Evolutionary conservation across 53 echinoderm and acorn worm species (phyloP).

Genomic region (Astropecten irregularis): DNA sequence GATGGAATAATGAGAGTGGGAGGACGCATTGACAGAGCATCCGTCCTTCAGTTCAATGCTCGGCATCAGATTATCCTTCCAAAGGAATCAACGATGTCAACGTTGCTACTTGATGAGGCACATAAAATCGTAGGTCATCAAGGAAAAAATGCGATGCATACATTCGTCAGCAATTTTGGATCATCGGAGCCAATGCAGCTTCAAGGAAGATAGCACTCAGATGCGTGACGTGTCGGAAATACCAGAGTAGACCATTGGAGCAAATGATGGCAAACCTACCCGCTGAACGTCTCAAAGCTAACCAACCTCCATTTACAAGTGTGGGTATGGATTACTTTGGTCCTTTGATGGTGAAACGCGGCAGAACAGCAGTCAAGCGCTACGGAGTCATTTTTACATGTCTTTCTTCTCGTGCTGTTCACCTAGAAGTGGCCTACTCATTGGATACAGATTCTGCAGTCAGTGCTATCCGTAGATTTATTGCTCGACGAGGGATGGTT

Average conservation of each 20-base stretch:
- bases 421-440: background rate
- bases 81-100: background rate
- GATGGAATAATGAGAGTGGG: constrained; percentile 45
- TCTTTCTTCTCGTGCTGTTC: background rate
- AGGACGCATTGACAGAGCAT: constrained; percentile 35
- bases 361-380: background rate
- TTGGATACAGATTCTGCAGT: background rate
- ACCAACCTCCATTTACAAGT: background rate
- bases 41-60: constrained; percentile 13
- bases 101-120: constrained; percentile 5
- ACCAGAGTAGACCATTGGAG: background rate
- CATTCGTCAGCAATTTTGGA: constrained; percentile 51
- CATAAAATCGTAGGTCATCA: constrained; percentile 26
- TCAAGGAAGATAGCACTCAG: constrained; percentile 1
- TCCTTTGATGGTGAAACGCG: background rate
- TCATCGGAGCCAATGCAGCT: constrained; percentile 26
- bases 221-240: background rate
- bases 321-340: background rate
- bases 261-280: background rate
- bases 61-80: constrained; percentile 40
- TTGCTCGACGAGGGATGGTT: constrained; percentile 60
- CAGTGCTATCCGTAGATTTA: background rate
- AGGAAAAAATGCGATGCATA: constrained; percentile 48
- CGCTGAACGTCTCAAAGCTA: background rate
- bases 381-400: constrained; percentile 18